Conservation (phyloP, 2,113 vertebrate genomes). For the Actenoides lindsayi region DNA sequence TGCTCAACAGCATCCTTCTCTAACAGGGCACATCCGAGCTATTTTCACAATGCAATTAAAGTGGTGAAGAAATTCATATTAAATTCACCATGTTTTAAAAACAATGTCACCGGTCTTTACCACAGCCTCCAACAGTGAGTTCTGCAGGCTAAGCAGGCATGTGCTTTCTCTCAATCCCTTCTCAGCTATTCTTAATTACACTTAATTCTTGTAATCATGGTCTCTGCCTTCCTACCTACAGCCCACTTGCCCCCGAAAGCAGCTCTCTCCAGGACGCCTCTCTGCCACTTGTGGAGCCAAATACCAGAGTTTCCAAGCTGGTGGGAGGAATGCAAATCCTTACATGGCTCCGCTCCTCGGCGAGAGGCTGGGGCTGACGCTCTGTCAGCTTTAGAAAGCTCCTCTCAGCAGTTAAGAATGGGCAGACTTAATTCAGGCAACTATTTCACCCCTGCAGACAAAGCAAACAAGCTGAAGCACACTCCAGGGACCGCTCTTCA, state of each 20-base stretch:
- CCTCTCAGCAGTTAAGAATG: not conserved
- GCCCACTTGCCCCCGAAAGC: not conserved
- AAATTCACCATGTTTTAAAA: not conserved
- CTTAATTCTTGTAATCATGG: not conserved
- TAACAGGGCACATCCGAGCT: accelerated
- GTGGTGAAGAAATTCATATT: not conserved
- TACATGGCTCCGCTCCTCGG: not conserved
- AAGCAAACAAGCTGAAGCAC: not conserved
- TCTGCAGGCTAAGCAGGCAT: not conserved
- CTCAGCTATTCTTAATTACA: not conserved
- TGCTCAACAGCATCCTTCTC: not conserved
- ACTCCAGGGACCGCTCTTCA: not conserved
- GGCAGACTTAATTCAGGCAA: not conserved
- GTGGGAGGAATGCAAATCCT: not conserved
- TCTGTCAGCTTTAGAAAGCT: not conserved
- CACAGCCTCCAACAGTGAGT: not conserved
- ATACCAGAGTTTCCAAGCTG: not conserved
- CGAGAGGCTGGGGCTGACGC: not conserved
- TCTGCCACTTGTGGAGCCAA: not conserved
- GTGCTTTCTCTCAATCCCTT: not conserved
- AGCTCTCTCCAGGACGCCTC: not conserved
- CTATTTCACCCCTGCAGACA: not conserved
- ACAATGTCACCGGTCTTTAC: not conserved
- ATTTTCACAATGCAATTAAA: not conserved
- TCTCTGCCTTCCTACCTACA: not conserved